phyloP scores from a whole-genome alignment of 2,888 invertebrate genomes.

The Aplocera efformata region DNA sequence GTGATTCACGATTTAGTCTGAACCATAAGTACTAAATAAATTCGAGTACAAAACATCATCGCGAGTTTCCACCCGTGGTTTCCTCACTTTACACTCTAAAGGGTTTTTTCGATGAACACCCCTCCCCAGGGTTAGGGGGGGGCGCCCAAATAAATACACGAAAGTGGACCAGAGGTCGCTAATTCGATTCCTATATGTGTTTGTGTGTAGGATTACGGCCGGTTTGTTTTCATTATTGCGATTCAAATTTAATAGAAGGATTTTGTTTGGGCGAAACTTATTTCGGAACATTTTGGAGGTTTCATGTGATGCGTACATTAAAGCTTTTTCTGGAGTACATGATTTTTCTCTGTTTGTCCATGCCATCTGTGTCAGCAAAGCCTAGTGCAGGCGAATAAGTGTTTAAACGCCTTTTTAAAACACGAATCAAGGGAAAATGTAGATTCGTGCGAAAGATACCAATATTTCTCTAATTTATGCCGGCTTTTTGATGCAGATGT shows the following conservation, averaged over 20 bases:
- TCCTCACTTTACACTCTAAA: slow-evolving; percentile 62
- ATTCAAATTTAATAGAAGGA: slow-evolving; percentile 16
- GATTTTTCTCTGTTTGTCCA: too few species aligned
- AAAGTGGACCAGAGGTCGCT: slow-evolving; percentile 47
- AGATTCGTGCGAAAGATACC: too few species aligned
- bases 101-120: slow-evolving; percentile 56
- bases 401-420: too few species aligned
- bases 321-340: too few species aligned
- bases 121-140: slow-evolving; percentile 22
- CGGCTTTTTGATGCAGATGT: too few species aligned
- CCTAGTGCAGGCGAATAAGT: too few species aligned
- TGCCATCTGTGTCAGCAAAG: too few species aligned
- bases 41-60: not conserved
- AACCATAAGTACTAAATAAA: too few species aligned
- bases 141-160: slow-evolving; percentile 51
- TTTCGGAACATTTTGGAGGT: not conserved
- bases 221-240: slow-evolving; percentile 13
- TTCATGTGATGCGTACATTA: too few species aligned
- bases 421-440: too few species aligned
- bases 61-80: slow-evolving; percentile 29
- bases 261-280: slow-evolving; percentile 6
- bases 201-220: slow-evolving; percentile 15
- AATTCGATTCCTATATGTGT: slow-evolving; percentile 46
- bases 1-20: too few species aligned
- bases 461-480: too few species aligned